Conservation (phyloP, 2,888 invertebrate genomes). For the Rhingia rostrata region DNA sequence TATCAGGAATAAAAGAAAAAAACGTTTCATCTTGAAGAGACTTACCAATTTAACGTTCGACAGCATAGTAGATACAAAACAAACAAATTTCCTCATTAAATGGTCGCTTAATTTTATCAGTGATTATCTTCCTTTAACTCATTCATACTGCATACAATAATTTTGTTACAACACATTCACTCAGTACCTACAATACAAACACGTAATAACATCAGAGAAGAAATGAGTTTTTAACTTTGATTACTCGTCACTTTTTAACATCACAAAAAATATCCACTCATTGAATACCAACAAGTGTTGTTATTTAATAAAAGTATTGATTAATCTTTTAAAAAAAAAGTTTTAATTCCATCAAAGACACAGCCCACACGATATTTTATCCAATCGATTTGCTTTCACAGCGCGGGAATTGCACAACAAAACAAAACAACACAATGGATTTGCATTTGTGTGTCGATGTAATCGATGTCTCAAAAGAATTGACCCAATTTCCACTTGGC, state of each 20-base stretch:
- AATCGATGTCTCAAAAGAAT: conserved; percentile 44
- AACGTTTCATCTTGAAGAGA: neutral
- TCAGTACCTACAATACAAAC: conserved; percentile 4
- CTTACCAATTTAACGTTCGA: conserved; percentile 1
- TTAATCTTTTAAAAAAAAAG: neutral
- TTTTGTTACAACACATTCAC: conserved; percentile 1
- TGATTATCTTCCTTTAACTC: neutral
- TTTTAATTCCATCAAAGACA: neutral
- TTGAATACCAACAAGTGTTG: neutral
- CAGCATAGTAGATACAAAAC: neutral
- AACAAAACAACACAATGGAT: conserved; percentile 16
- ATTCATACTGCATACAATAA: neutral
- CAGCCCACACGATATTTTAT: neutral
- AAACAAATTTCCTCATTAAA: neutral
- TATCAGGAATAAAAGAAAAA: neutral
- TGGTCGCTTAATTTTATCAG: neutral
- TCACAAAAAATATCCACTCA: neutral
- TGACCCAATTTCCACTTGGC: conserved; percentile 42
- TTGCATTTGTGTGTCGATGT: conserved; percentile 31
- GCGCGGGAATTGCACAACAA: conserved; percentile 4
- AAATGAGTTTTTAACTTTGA: neutral
- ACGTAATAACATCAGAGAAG: neutral
- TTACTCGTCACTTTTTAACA: neutral
- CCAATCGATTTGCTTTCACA: conserved; percentile 37
- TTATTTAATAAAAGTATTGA: conserved; percentile 3